Evolutionary conservation across 2,888 invertebrate genomes (phyloP), one percentile per base, ranked within the genome.

Genomic region (Apotomis betuletana): DNA sequence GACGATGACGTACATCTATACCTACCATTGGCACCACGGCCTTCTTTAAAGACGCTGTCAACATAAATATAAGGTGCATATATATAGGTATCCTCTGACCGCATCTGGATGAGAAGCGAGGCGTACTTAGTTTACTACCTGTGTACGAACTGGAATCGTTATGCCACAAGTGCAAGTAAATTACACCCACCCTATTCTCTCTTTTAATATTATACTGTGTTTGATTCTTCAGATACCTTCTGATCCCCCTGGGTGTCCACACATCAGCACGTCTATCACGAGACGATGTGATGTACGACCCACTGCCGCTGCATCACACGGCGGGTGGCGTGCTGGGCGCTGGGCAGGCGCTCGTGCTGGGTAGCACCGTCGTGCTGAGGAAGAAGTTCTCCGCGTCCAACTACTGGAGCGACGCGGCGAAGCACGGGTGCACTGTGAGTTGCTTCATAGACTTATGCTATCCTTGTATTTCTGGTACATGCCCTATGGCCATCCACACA

Each of bases 11-110:
- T 98, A 97, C 85, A 97, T 99, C n/a, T n/a, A 75, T 99, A 97
- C 84, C n/a, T n/a, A 99, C 99, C 0, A 98, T 98, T 75, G 98
- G 99, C 0, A 99, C 99, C 0, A 99, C 99, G 2, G 99, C 99
- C 0, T 92, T 99, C 81, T 99, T 99, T 0, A 99, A 99, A 85
- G 99, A 99, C 49, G 99, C 99, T 59, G 96, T 98, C 63, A 97
- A 99, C 76, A 97, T 27, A 27, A 27, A 27, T 27, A 27, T 27
- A 27, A 27, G 27, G 27, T 2, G 27, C 27, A 27, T 27, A 15
- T 15, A n/a, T n/a, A n/a, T n/a, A n/a, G n/a, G n/a, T 27, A 27
- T 27, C 27, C 27, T 27, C 27, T 27, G 27, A 27, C 27, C 27
- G 27, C 27, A 27, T 27, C 27, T 27, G 27, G 27, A 2, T 27